Percentiles rank a stretch among this genome's conserved stretches.
phyloP scores from a whole-genome alignment of 2,888 invertebrate species.

The Harpalus rubripes region DNA sequence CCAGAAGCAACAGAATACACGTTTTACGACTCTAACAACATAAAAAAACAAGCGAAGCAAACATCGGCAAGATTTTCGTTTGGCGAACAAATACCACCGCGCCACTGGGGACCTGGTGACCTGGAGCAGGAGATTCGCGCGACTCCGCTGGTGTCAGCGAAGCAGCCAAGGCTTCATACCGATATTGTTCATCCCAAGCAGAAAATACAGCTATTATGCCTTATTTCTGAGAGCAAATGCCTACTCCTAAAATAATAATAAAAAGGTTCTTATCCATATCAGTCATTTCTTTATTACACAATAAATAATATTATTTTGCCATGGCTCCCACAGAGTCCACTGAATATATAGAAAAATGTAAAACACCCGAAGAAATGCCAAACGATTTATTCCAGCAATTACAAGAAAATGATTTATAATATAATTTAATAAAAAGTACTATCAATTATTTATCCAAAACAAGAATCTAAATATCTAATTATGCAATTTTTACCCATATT shows the following conservation, averaged over 20 bases:
- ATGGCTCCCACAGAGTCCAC: too few relatives aligned
- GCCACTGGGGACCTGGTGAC: slow-evolving; percentile 40
- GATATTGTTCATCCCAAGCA: neutral
- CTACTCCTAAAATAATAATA: neutral
- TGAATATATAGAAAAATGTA: too few relatives aligned
- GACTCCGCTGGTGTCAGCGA: slow-evolving; percentile 9
- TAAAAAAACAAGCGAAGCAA: slow-evolving; percentile 63
- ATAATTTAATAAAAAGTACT: too few relatives aligned
- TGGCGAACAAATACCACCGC: slow-evolving; percentile 58
- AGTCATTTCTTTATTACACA: too few relatives aligned
- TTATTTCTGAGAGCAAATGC: neutral
- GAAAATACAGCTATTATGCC: neutral
- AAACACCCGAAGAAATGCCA: too few relatives aligned
- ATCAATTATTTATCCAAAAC: too few relatives aligned
- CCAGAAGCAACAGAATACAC: slow-evolving; percentile 64
- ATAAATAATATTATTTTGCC: too few relatives aligned
- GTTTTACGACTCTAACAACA: slow-evolving; percentile 61
- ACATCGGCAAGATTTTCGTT: slow-evolving; percentile 58
- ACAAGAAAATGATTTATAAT: too few relatives aligned
- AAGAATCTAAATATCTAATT: too few relatives aligned
- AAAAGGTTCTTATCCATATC: too few relatives aligned
- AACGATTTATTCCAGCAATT: too few relatives aligned
- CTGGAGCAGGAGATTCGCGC: neutral
- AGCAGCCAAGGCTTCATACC: neutral
- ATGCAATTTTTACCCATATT: too few relatives aligned